These are phyloP conservation scores for Knipowitschia caucasica DNA, from an alignment of 2,797 vertebrate genomes.

Conservation along the genomic window DNA sequence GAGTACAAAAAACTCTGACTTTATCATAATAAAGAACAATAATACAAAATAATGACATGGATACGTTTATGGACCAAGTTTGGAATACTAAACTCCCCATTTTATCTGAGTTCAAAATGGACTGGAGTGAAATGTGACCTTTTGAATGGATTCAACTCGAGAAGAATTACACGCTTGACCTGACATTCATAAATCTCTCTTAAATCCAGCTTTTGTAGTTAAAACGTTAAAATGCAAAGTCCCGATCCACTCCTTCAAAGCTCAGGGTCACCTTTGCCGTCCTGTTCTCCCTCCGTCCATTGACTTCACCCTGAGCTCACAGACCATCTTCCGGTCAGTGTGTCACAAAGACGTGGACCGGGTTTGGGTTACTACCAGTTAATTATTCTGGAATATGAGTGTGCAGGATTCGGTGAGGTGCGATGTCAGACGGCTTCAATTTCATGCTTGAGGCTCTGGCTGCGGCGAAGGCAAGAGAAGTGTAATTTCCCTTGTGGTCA, in stretches of 20 bases:
- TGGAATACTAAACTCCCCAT: background rate
- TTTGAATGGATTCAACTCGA: too few relatives aligned
- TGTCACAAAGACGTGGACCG: slow-evolving; percentile 40
- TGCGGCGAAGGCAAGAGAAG: slow-evolving; percentile 38
- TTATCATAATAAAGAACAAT: too few relatives aligned
- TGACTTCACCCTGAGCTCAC: slow-evolving; percentile 17
- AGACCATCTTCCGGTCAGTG: slow-evolving; percentile 49
- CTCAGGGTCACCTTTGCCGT: background rate
- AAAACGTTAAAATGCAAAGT: background rate
- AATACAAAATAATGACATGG: too few relatives aligned
- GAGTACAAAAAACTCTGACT: too few relatives aligned
- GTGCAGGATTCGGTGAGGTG: slow-evolving; percentile 64
- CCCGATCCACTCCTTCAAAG: background rate
- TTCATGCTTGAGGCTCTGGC: slow-evolving; percentile 77
- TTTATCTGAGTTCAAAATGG: background rate
- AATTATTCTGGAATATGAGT: slow-evolving; percentile 76
- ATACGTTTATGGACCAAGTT: too few relatives aligned
- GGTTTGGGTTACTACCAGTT: slow-evolving; percentile 54
- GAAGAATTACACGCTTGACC: background rate
- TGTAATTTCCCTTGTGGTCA: slow-evolving; percentile 79
- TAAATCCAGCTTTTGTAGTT: background rate
- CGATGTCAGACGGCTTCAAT: slow-evolving; percentile 75
- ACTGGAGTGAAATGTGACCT: too few relatives aligned
- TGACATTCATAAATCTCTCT: background rate
- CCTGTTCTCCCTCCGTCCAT: slow-evolving; percentile 1